Evolutionary conservation across 2,888 invertebrate genomes (phyloP).

Genomic region (Bedellia somnulentella): DNA sequence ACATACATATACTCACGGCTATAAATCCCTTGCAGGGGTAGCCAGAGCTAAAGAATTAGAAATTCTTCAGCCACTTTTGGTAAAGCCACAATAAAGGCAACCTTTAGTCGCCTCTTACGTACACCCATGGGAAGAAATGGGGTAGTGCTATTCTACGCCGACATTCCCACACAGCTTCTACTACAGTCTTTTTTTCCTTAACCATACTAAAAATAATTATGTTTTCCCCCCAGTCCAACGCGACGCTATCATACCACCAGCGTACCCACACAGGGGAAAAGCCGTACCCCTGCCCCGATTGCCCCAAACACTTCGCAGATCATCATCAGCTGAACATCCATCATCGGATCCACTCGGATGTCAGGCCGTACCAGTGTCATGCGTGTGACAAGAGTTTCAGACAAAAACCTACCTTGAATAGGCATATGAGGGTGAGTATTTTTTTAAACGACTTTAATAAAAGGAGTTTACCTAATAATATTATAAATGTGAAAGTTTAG

Average conservation of each 20-base stretch:
- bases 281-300: slow-evolving; percentile 23
- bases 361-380: slow-evolving; percentile 34
- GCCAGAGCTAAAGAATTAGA: too few species aligned
- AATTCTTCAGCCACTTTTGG: too few species aligned
- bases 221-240: slow-evolving; percentile 21
- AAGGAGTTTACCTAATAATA: too few species aligned
- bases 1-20: too few species aligned
- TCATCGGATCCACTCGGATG: slow-evolving; percentile 30
- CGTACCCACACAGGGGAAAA: slow-evolving; percentile 38
- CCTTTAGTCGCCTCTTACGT: too few species aligned
- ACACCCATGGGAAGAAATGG: too few species aligned
- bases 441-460: not conserved
- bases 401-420: slow-evolving; percentile 43
- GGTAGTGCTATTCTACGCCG: too few species aligned
- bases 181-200: not conserved
- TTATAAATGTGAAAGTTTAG: too few species aligned
- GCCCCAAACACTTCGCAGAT: slow-evolving; percentile 24
- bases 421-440: slow-evolving; percentile 46
- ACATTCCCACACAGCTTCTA: slow-evolving; percentile 6
- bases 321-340: slow-evolving; percentile 26
- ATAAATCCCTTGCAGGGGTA: too few species aligned
- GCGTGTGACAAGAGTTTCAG: slow-evolving; percentile 34
- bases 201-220: not conserved
- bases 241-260: slow-evolving; percentile 30
- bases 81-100: too few species aligned